Percentiles rank a stretch among this genome's conserved stretches.
Conservation (phyloP, 2,888 invertebrate species). For the Caenorhabditis panamensis region DNA sequence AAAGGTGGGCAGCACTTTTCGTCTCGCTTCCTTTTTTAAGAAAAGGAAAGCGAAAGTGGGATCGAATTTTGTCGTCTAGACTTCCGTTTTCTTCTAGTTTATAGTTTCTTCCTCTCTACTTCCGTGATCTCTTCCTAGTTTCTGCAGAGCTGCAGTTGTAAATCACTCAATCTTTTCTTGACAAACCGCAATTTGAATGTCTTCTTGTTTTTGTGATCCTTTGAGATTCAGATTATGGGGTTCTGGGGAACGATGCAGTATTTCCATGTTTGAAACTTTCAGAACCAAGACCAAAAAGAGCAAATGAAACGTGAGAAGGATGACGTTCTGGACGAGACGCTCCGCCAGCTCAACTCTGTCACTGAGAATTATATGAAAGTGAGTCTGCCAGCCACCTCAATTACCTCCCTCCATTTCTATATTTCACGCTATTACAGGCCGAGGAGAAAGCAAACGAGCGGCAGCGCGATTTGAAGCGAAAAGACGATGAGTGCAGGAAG, state of each 20-base stretch:
- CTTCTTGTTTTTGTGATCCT: background rate
- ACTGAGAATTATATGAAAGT: slow-evolving; percentile 64
- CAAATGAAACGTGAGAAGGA: slow-evolving; percentile 66
- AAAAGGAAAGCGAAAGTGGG: background rate
- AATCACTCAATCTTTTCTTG: background rate
- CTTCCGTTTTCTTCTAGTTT: slow-evolving; percentile 9
- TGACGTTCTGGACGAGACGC: slow-evolving; percentile 65
- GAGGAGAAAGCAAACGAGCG: slow-evolving; percentile 57
- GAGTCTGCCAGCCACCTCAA: slow-evolving; percentile 4
- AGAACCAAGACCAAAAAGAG: slow-evolving; percentile 59
- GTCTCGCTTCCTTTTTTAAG: too few species aligned
- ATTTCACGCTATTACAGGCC: slow-evolving; percentile 35
- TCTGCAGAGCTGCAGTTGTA: background rate
- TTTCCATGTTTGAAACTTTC: background rate
- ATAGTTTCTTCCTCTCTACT: background rate
- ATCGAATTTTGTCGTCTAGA: background rate
- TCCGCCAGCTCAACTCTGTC: slow-evolving; percentile 50
- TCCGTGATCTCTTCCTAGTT: background rate
- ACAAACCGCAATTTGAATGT: background rate
- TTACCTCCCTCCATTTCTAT: background rate
- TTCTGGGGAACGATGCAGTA: too few species aligned
- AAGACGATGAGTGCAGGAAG: slow-evolving; percentile 59
- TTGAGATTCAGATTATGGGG: too few species aligned
- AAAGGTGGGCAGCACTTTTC: slow-evolving; percentile 49
- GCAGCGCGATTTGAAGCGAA: slow-evolving; percentile 48